A percentile compares a stretch with the other conserved stretches of the same genome.
phyloP scores from a whole-genome alignment of 2,113 vertebrate genomes.

The Albula goreensis region DNA sequence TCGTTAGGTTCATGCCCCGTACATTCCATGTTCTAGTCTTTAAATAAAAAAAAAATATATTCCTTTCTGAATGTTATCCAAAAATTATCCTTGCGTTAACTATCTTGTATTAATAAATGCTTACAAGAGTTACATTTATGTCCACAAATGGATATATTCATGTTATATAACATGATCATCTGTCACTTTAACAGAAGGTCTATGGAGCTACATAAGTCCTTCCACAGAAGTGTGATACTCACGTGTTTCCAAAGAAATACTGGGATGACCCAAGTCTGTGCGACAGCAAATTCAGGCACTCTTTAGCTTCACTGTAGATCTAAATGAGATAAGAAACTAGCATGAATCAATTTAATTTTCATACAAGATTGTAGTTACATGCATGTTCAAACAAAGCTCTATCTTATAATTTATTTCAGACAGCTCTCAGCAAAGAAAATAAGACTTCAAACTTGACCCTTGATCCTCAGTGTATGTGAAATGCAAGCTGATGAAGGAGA shows the following conservation, averaged over 20 bases:
- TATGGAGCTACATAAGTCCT: neutral
- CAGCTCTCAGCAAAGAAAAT: too few relatives aligned
- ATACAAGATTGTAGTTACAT: neutral
- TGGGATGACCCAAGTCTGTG: conserved; percentile 85
- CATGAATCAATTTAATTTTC: neutral
- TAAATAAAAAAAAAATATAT: neutral
- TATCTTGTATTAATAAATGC: neutral
- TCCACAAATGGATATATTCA: neutral
- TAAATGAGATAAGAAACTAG: conserved; percentile 46
- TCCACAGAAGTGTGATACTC: conserved; percentile 57
- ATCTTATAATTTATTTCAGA: too few relatives aligned
- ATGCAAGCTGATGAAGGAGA: too few relatives aligned
- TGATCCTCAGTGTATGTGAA: too few relatives aligned
- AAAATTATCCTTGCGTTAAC: neutral
- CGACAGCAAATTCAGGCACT: conserved; percentile 94
- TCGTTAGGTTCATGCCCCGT: neutral
- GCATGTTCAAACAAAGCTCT: too few relatives aligned
- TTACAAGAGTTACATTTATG: neutral
- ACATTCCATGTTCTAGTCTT: neutral
- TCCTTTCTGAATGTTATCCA: neutral
- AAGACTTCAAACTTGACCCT: too few relatives aligned
- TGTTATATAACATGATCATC: neutral
- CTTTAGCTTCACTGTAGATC: conserved; percentile 97
- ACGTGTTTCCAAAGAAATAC: conserved; percentile 94
- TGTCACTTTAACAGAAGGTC: neutral